A percentile compares a stretch with the other conserved stretches of the same genome.
Evolutionary conservation across 2,113 vertebrate species (phyloP).

Genomic region (Paralichthys olivaceus): DNA sequence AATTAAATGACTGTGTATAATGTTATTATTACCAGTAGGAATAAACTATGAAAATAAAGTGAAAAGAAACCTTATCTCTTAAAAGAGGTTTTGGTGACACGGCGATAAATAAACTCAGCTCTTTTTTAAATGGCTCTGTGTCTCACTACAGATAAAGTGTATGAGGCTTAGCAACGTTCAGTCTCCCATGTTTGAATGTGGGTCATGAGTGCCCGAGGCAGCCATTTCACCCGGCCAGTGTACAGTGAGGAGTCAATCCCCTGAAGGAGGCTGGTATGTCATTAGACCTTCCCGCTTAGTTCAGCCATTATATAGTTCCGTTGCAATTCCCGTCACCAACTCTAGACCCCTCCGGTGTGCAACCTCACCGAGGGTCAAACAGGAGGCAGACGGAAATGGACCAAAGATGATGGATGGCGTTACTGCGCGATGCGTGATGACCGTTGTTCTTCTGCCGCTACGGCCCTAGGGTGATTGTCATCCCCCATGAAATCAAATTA

Average conservation of each 20-base stretch:
- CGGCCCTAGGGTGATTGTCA: conserved; percentile 22
- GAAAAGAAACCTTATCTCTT: neutral
- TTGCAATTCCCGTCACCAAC: conserved; percentile 44
- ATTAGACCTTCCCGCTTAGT: conserved; percentile 65
- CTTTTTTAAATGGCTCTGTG: neutral
- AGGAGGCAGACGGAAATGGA: conserved; percentile 39
- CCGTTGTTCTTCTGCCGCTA: conserved; percentile 14
- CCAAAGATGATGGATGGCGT: conserved; percentile 52
- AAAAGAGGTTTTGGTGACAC: neutral
- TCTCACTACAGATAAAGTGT: conserved; percentile 10
- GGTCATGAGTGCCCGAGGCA: conserved; percentile 49
- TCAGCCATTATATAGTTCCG: conserved; percentile 46
- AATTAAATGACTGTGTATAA: neutral
- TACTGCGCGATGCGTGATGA: conserved; percentile 26
- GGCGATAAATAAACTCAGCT: neutral
- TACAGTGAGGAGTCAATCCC: conserved; percentile 49
- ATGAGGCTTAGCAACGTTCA: conserved; percentile 10
- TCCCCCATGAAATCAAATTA: conserved; percentile 43
- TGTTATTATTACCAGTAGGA: neutral
- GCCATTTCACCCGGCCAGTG: conserved; percentile 41
- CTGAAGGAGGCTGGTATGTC: conserved; percentile 44
- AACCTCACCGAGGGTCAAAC: conserved; percentile 50
- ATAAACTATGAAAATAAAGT: neutral
- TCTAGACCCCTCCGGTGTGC: conserved; percentile 50
- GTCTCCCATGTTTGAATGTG: conserved; percentile 47